A percentile compares a stretch with the other conserved stretches of the same genome.
These are phyloP conservation scores for Papilio glaucus DNA, from an alignment of 1,140 invertebrate genomes.

Conservation along the genomic window DNA sequence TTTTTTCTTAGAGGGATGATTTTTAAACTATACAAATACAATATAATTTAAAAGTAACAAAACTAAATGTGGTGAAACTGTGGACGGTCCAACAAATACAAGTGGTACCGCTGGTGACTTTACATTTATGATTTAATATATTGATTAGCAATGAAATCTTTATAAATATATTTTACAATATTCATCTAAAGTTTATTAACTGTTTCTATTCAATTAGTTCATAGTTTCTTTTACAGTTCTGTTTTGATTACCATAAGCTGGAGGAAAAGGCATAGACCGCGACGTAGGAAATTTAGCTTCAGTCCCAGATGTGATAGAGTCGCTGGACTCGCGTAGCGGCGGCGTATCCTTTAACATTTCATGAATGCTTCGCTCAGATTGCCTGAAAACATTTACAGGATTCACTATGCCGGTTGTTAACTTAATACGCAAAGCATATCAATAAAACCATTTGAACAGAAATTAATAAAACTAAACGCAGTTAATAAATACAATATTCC, in stretches of 20 bases:
- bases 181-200: background rate
- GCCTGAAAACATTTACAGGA: conserved; percentile 54
- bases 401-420: no score
- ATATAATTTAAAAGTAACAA: no score
- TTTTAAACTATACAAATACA: no score
- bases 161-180: no score
- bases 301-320: conserved; percentile 89
- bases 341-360: conserved; percentile 94
- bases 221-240: no score
- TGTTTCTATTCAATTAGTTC: background rate
- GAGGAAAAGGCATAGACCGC: conserved; percentile 80
- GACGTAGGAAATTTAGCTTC: conserved; percentile 82
- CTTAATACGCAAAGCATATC: background rate
- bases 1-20: no score
- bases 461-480: conserved; percentile 24
- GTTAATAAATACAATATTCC: conserved; percentile 33
- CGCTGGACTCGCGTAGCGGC: conserved; percentile 90
- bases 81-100: no score
- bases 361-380: conserved; percentile 90
- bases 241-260: conserved; percentile 69
- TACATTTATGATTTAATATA: no score
- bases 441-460: conserved; percentile 21
- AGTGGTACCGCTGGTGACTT: no score
- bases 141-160: no score
- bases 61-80: no score